Evolutionary conservation across 2,113 vertebrate species (phyloP), one percentile per base, ranked within the genome.

Genomic region (Tyto alba): DNA sequence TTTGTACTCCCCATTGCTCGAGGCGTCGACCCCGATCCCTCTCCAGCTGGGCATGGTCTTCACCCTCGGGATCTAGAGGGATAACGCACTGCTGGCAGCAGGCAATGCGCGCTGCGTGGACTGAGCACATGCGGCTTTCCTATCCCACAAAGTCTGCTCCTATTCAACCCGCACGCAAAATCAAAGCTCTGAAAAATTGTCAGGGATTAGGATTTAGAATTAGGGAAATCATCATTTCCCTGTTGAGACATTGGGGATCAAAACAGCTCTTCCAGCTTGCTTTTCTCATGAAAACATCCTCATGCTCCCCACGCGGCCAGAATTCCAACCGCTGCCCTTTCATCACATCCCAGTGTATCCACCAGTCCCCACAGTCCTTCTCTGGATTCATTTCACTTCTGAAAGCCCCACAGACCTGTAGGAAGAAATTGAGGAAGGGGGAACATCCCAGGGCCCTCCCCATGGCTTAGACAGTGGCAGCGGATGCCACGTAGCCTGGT

Each of bases 71-170:
- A 22, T 45, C 30, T 48, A 38, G 52, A 18, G 38, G 62, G 56
- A 20, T 45, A 59, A n/a, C 0, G 0, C 0, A 1, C 25, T 32
- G 26, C 5, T 45, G 55, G 48, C 32, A 36, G 47, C 3, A 14
- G 55, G 53, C 15, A 57, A 38, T 8, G 29, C 45, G 3, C 0
- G 0, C 4, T 60, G 32, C 30, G 36, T 13, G 53, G 7, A 1
- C 34, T 12, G n/a, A 79, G 34, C 26, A 32, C 30, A 22, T 2
- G 13, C n/a, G 32, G 17, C 8, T 59, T 80, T 41, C 50, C 40
- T 43, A 27, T 15, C 75, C 85, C 32, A 22, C 36, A 56, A 25
- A 72, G 5, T 22, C 95, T 43, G 9, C 4, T 41, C 17, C 64
- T 55, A 43, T 63, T 90, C 93, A 63, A n/a, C 20, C 68, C 27